These are phyloP conservation scores for Ennomos erosarius DNA, from an alignment of 2,888 invertebrate genomes.

Conservation along the genomic window DNA sequence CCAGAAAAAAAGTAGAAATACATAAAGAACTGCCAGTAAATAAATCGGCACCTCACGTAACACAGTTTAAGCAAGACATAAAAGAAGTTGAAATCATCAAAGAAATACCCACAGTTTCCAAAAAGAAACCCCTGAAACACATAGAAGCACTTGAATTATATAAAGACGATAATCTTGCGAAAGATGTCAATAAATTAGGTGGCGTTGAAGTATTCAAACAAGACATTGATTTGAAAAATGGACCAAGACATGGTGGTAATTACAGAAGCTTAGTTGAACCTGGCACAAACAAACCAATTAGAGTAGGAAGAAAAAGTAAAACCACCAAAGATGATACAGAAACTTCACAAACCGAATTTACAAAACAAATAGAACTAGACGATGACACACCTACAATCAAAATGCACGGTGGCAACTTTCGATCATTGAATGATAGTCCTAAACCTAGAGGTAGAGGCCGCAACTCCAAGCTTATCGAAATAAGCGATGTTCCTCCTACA, in stretches of 20 bases:
- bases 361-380: slow-evolving; percentile 54
- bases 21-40: slow-evolving; percentile 72
- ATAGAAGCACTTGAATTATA: slow-evolving; percentile 66
- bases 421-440: slow-evolving; percentile 45
- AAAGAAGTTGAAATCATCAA: slow-evolving; percentile 76
- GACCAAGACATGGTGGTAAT: slow-evolving; percentile 79
- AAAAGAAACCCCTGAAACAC: slow-evolving; percentile 58
- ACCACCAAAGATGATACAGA: slow-evolving; percentile 50
- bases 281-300: slow-evolving; percentile 20
- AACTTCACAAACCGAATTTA: slow-evolving; percentile 63
- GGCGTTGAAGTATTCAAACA: slow-evolving; percentile 76
- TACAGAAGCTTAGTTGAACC: slow-evolving; percentile 63
- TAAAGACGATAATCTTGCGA: slow-evolving; percentile 74
- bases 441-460: slow-evolving; percentile 47
- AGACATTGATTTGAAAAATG: slow-evolving; percentile 61
- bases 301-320: slow-evolving; percentile 16
- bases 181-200: slow-evolving; percentile 72
- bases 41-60: slow-evolving; percentile 65
- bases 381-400: slow-evolving; percentile 40
- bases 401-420: slow-evolving; percentile 56
- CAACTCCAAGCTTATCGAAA: slow-evolving; percentile 59
- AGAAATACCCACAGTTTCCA: slow-evolving; percentile 57
- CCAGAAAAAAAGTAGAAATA: slow-evolving; percentile 72
- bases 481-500: slow-evolving; percentile 45
- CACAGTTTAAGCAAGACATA: slow-evolving; percentile 75